Evolutionary conservation across 2,113 vertebrate species (phyloP).

Genomic region (Pachyramphus minor): DNA sequence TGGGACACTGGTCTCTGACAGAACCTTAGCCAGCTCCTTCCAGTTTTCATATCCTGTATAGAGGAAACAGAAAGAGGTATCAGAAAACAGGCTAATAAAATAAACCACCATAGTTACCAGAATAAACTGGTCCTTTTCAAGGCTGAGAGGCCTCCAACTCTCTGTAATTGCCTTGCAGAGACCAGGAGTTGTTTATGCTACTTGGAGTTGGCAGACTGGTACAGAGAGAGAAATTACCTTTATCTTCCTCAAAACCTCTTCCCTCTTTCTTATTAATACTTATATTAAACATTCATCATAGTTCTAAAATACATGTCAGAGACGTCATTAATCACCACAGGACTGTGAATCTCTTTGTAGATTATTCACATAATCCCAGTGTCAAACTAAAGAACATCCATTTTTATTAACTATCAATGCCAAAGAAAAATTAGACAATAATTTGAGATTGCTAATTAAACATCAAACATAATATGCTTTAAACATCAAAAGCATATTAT

Average conservation of each 20-base stretch:
- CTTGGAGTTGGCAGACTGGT: not conserved
- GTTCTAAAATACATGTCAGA: not conserved
- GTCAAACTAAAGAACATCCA: not conserved
- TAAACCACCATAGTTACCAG: not conserved
- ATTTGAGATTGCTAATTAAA: not conserved
- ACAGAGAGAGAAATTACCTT: not conserved
- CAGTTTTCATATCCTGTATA: slow-evolving; percentile 71
- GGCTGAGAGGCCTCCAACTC: not conserved
- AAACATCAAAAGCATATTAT: not conserved
- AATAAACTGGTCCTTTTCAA: not conserved
- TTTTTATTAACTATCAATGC: not conserved
- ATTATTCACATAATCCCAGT: not conserved
- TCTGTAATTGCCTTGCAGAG: not conserved
- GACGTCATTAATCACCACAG: not conserved
- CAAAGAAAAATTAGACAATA: not conserved
- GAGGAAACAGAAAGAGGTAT: not conserved
- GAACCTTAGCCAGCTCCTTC: slow-evolving; percentile 74
- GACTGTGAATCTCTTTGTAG: not conserved
- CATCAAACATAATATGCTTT: too few relatives aligned
- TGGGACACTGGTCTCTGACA: slow-evolving; percentile 51
- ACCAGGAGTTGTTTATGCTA: not conserved
- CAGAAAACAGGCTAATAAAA: not conserved
- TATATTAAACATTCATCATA: not conserved
- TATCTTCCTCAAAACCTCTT: not conserved
- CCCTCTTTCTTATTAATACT: not conserved